These are phyloP conservation scores for Adrianichthys oophorus DNA, from an alignment of 2,797 vertebrate species.

Conservation along the genomic window DNA sequence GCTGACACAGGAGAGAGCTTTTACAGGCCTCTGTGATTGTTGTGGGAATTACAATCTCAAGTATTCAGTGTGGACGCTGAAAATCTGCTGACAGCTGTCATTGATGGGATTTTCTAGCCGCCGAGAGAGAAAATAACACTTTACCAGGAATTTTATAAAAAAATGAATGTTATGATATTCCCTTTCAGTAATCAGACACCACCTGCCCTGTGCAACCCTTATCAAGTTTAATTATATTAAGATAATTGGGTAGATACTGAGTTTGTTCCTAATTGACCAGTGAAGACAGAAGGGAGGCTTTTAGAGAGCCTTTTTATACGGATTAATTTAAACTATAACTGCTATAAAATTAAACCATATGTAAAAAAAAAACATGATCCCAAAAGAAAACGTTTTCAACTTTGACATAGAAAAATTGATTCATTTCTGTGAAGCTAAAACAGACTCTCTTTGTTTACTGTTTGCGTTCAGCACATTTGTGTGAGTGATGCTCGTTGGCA, in stretches of 20 bases:
- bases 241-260: too few relatives aligned
- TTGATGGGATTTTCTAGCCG: constrained; percentile 57
- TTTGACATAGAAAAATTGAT: too few relatives aligned
- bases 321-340: too few relatives aligned
- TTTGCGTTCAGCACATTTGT: constrained; percentile 28
- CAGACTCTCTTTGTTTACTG: constrained; percentile 24
- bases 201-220: neutral
- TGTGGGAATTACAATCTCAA: constrained; percentile 62
- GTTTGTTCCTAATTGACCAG: too few relatives aligned
- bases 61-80: constrained; percentile 44
- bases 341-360: too few relatives aligned
- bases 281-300: too few relatives aligned
- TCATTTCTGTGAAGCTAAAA: too few relatives aligned
- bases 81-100: constrained; percentile 72
- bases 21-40: constrained; percentile 49
- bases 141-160: constrained; percentile 17
- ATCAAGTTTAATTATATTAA: constrained; percentile 4
- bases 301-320: too few relatives aligned
- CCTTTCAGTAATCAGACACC: constrained; percentile 4
- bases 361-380: too few relatives aligned
- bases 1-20: constrained; percentile 52
- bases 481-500: constrained; percentile 65
- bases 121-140: constrained; percentile 3
- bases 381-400: too few relatives aligned
- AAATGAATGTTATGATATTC: constrained; percentile 8